Percentiles rank a stretch among this genome's conserved stretches.
Conservation (phyloP, 2,888 invertebrate species). For the Pachymerium ferrugineum region DNA sequence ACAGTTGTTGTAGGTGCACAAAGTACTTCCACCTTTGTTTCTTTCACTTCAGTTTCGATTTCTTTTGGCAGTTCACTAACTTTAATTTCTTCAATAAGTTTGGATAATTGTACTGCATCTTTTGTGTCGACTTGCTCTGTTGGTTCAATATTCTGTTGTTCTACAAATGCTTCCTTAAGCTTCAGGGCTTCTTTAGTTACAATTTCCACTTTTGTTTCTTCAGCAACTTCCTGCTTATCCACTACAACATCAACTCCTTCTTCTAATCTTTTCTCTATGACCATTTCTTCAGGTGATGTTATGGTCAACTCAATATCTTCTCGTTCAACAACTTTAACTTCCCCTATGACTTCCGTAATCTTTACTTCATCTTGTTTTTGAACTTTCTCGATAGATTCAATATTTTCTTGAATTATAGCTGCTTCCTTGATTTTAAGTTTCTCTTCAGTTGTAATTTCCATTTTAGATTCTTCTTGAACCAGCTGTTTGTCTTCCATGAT, state of each 20-base stretch:
- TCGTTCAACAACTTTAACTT: background rate
- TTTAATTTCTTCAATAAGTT: background rate
- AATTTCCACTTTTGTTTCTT: conserved; percentile 23
- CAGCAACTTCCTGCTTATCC: background rate
- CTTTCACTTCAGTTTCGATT: background rate
- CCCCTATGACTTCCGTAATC: no score
- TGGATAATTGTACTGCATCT: no score
- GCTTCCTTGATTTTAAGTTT: no score
- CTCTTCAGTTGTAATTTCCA: background rate
- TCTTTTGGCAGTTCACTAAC: background rate
- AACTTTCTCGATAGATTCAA: no score
- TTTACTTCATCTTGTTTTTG: no score
- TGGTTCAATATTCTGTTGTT: no score
- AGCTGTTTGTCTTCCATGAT: no score
- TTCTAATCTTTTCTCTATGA: background rate
- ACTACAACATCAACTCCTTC: background rate
- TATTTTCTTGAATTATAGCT: no score
- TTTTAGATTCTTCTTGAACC: background rate
- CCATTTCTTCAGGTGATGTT: background rate
- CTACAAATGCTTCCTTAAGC: no score
- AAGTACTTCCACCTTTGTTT: no score
- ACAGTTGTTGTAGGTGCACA: no score
- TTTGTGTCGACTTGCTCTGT: no score
- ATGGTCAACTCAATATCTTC: background rate
- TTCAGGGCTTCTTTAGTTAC: background rate